Evolutionary conservation across 2,113 vertebrate species (phyloP).

Genomic region (Aythya baeri): DNA sequence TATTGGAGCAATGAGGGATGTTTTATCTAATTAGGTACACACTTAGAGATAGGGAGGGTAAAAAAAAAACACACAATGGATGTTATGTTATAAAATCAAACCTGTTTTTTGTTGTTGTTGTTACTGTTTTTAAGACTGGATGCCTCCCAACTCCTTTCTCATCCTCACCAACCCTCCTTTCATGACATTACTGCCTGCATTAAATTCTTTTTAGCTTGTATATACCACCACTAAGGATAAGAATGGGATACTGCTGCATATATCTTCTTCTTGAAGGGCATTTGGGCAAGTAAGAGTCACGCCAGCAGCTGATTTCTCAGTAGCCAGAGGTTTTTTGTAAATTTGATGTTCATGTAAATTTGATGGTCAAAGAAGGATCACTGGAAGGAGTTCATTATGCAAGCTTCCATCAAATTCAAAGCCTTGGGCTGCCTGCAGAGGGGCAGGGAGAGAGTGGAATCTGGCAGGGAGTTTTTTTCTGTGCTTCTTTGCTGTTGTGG

Average conservation of each 20-base stretch:
- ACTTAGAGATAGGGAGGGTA: not conserved
- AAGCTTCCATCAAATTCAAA: not conserved
- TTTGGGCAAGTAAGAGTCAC: not conserved
- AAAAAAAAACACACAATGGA: not conserved
- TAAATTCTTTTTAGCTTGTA: conserved; percentile 28
- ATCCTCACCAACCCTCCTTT: not conserved
- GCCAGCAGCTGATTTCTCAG: not conserved
- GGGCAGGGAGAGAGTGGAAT: not conserved
- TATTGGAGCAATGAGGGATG: not conserved
- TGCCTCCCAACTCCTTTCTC: not conserved
- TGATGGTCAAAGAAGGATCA: not conserved
- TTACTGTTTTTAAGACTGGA: not conserved
- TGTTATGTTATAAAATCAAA: conserved; percentile 17
- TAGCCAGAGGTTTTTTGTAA: not conserved
- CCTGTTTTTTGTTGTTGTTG: not conserved
- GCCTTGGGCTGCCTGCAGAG: not conserved
- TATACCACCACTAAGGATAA: not conserved
- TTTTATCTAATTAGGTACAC: not conserved
- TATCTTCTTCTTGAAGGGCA: not conserved
- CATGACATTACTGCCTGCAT: not conserved
- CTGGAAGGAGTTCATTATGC: not conserved
- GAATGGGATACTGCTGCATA: not conserved
- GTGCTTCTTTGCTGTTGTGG: not conserved
- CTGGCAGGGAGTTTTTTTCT: not conserved
- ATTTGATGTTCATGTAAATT: not conserved